Conservation (phyloP, 2,888 invertebrate species). For the Lasioglossum lativentre region DNA sequence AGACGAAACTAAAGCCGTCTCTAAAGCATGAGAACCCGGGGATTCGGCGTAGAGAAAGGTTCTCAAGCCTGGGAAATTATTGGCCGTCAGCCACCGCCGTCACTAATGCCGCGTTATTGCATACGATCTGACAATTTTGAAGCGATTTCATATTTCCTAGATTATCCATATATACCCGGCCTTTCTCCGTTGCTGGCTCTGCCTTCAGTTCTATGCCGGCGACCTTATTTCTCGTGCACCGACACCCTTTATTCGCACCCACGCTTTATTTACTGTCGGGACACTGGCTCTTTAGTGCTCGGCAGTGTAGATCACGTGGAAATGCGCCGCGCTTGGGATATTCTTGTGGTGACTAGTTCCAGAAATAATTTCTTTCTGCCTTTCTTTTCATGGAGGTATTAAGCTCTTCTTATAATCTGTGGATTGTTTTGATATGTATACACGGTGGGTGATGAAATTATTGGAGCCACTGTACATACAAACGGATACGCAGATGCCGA, state of each 20-base stretch:
- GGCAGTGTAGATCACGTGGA: background rate
- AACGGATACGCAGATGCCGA: background rate
- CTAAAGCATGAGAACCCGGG: background rate
- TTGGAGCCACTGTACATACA: background rate
- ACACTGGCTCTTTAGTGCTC: background rate
- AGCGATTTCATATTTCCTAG: constrained; percentile 78
- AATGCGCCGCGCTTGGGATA: background rate
- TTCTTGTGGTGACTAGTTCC: background rate
- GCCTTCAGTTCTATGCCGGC: background rate
- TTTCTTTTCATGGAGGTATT: background rate
- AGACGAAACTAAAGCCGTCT: constrained; percentile 69
- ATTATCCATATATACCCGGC: constrained; percentile 67
- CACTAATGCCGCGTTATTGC: constrained; percentile 80
- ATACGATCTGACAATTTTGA: constrained; percentile 77
- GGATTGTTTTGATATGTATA: background rate
- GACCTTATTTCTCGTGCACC: constrained; percentile 11
- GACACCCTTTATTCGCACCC: background rate
- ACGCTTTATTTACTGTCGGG: background rate
- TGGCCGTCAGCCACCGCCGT: constrained; percentile 46
- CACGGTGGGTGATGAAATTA: background rate
- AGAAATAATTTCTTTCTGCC: background rate
- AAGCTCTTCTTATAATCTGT: background rate
- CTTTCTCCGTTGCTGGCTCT: background rate
- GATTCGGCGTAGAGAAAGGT: background rate
- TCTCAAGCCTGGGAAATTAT: constrained; percentile 51